phyloP scores from a whole-genome alignment of 2,113 vertebrate genomes.

The Willisornis vidua region DNA sequence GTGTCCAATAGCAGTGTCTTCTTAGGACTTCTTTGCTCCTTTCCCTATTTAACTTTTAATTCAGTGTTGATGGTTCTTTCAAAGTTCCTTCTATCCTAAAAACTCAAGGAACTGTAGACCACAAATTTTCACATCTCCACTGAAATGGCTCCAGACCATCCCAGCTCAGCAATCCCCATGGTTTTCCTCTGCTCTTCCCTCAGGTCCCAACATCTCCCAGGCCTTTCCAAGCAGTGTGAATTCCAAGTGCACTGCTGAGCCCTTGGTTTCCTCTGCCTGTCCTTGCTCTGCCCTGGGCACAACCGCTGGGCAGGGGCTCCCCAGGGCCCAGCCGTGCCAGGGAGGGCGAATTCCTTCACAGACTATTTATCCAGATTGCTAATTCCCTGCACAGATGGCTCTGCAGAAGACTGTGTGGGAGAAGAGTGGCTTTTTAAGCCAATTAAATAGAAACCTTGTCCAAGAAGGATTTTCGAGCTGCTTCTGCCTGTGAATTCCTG shows the following conservation, averaged over 20 bases:
- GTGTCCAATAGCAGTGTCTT: rapidly evolving
- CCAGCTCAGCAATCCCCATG: rapidly evolving
- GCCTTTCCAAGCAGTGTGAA: not conserved
- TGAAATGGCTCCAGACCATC: rapidly evolving
- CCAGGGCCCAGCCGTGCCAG: constrained; percentile 30
- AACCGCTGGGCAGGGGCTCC: constrained; percentile 48
- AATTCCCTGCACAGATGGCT: constrained; percentile 73
- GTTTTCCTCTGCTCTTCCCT: not conserved
- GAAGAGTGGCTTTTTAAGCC: constrained; percentile 74
- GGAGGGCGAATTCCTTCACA: constrained; percentile 60
- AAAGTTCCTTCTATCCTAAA: rapidly evolving
- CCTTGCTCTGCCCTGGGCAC: not conserved
- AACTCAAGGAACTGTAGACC: rapidly evolving
- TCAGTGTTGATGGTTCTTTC: rapidly evolving
- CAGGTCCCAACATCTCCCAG: not conserved
- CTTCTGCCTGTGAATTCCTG: constrained; percentile 66
- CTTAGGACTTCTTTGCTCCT: not conserved
- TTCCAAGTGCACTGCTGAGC: not conserved
- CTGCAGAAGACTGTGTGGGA: constrained; percentile 67
- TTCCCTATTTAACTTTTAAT: not conserved
- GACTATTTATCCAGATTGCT: constrained; percentile 69
- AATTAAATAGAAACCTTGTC: constrained; percentile 75
- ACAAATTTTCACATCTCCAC: no score
- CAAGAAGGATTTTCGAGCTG: constrained; percentile 67
- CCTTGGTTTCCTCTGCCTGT: not conserved